Evolutionary conservation across 2,888 invertebrate genomes (phyloP).

Genomic region (Teleogryllus oceanicus): DNA sequence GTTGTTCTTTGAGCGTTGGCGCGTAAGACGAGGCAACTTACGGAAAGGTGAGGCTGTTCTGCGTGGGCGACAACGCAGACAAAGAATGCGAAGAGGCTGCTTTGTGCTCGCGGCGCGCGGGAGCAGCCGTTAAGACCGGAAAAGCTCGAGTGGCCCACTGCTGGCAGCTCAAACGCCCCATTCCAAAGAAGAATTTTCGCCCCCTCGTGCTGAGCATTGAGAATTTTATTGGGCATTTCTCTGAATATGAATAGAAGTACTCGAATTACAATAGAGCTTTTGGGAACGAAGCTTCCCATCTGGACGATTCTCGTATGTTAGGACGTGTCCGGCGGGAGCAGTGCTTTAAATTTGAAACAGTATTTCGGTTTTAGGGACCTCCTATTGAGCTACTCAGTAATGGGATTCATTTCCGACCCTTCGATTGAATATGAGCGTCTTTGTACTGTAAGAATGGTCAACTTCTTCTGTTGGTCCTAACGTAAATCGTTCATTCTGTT

Average conservation of each 20-base stretch:
- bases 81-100: background rate
- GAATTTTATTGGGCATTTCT: background rate
- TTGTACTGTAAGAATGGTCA: too few relatives aligned
- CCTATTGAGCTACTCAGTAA: too few relatives aligned
- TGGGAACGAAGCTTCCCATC: background rate
- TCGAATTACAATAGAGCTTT: conserved; percentile 8
- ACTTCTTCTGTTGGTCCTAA: too few relatives aligned
- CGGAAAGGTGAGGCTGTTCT: too few relatives aligned
- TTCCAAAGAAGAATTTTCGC: background rate
- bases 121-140: background rate
- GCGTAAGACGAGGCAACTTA: too few relatives aligned
- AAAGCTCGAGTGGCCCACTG: background rate
- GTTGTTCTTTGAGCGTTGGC: too few relatives aligned
- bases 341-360: too few relatives aligned
- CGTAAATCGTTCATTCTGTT: too few relatives aligned
- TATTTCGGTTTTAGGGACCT: too few relatives aligned
- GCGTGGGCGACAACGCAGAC: too few relatives aligned
- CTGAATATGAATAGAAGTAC: background rate
- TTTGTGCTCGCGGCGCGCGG: background rate
- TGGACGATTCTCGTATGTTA: background rate
- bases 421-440: too few relatives aligned
- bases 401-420: too few relatives aligned
- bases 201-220: background rate
- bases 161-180: background rate
- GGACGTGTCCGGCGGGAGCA: background rate